Conservation (phyloP, 2,797 vertebrate genomes). For the Okamejei kenojei region DNA sequence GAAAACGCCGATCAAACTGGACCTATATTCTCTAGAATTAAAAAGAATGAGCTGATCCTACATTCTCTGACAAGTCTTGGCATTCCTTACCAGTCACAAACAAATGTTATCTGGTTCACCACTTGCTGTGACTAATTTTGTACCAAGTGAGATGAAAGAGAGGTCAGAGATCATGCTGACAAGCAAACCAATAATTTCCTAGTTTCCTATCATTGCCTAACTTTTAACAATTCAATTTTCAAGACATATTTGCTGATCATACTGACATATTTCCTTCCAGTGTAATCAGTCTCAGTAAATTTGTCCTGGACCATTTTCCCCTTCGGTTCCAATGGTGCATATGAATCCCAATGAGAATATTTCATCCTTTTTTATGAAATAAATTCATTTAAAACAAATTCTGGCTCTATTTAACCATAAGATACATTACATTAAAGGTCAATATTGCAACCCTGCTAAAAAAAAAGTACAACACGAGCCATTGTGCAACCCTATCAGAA, state of each 20-base stretch:
- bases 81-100: background rate
- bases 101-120: background rate
- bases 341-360: background rate
- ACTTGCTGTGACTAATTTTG: background rate
- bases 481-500: background rate
- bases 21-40: too few relatives aligned
- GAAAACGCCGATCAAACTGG: too few relatives aligned
- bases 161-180: background rate
- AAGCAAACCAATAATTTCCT: background rate
- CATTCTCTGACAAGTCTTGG: background rate
- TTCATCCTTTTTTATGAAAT: background rate
- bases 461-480: background rate
- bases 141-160: background rate
- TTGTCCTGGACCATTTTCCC: background rate
- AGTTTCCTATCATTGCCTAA: background rate
- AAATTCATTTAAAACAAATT: background rate
- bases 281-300: background rate
- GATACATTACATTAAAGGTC: background rate
- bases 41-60: too few relatives aligned
- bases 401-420: background rate
- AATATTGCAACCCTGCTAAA: background rate
- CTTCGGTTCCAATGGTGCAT: background rate
- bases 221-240: background rate
- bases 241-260: background rate
- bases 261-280: background rate